These are phyloP conservation scores for Thinocorus orbignyianus DNA, from an alignment of 2,113 vertebrate species.

Conservation along the genomic window DNA sequence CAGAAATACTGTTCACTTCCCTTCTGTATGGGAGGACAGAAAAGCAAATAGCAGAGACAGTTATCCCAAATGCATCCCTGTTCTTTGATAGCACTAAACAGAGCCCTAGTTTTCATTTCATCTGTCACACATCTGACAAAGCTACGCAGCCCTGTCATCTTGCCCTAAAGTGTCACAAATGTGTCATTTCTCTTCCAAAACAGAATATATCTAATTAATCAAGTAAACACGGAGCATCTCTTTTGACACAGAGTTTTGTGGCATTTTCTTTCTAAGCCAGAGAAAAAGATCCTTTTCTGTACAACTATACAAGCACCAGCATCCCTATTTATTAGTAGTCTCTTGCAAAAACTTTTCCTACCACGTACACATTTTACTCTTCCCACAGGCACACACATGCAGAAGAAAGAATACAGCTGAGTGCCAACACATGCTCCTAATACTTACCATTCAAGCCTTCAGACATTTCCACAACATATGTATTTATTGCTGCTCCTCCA, in stretches of 20 bases:
- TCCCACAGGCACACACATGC: background rate
- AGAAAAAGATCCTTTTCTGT: background rate
- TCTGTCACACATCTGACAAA: background rate
- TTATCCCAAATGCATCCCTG: background rate
- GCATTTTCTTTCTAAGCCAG: background rate
- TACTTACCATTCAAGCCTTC: constrained; percentile 86
- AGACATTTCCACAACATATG: constrained; percentile 89
- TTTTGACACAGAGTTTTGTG: background rate
- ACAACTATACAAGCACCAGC: background rate
- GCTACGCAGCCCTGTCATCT: background rate
- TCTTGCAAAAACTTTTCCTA: background rate
- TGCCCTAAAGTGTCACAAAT: background rate
- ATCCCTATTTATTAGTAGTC: background rate
- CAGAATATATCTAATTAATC: background rate
- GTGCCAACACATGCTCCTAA: background rate
- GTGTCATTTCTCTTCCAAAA: background rate
- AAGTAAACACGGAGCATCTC: background rate
- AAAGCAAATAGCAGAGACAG: background rate
- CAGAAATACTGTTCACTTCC: background rate
- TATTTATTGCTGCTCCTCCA: constrained; percentile 89
- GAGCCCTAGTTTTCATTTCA: background rate
- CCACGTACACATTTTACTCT: background rate
- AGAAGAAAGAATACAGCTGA: background rate
- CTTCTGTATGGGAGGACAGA: background rate
- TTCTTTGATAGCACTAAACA: background rate